These are phyloP conservation scores for Dione juno DNA, from an alignment of 2,888 invertebrate species.

Conservation along the genomic window DNA sequence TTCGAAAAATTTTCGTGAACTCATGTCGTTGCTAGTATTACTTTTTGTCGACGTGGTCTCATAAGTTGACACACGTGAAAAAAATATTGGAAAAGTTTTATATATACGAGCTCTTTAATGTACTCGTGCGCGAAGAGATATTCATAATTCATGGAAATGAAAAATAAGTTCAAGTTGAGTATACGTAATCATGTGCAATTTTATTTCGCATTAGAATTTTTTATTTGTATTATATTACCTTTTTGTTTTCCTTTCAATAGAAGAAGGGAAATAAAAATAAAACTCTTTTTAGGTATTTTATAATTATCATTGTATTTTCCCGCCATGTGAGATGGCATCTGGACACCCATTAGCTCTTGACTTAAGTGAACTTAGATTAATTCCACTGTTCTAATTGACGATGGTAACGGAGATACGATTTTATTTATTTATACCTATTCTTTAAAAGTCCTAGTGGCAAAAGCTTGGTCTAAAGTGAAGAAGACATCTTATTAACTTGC, in stretches of 20 bases:
- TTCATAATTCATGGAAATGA: slow-evolving; percentile 17
- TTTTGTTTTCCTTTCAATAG: neutral
- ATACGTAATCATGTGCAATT: slow-evolving; percentile 10
- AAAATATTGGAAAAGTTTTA: slow-evolving; percentile 78
- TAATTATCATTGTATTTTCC: neutral
- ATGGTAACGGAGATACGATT: neutral
- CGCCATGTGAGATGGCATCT: no score
- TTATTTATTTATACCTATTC: neutral
- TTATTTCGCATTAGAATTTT: neutral
- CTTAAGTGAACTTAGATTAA: neutral
- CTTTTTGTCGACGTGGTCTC: slow-evolving; percentile 68
- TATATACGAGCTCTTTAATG: slow-evolving; percentile 51
- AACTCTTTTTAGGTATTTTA: neutral
- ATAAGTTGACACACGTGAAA: slow-evolving; percentile 72
- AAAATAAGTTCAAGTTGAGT: slow-evolving; percentile 7
- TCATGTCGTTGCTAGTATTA: slow-evolving; percentile 68
- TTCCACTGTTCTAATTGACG: neutral
- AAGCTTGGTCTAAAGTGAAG: neutral
- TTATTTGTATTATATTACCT: neutral
- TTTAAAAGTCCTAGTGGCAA: neutral
- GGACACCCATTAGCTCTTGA: no score
- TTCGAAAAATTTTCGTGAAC: slow-evolving; percentile 49
- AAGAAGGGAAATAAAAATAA: neutral
- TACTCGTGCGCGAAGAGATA: slow-evolving; percentile 28
- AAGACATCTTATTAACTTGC: neutral